Percentiles rank a stretch among this genome's conserved stretches.
These are phyloP conservation scores for Lepidurus arcticus DNA, from an alignment of 1,140 invertebrate species.

Conservation along the genomic window DNA sequence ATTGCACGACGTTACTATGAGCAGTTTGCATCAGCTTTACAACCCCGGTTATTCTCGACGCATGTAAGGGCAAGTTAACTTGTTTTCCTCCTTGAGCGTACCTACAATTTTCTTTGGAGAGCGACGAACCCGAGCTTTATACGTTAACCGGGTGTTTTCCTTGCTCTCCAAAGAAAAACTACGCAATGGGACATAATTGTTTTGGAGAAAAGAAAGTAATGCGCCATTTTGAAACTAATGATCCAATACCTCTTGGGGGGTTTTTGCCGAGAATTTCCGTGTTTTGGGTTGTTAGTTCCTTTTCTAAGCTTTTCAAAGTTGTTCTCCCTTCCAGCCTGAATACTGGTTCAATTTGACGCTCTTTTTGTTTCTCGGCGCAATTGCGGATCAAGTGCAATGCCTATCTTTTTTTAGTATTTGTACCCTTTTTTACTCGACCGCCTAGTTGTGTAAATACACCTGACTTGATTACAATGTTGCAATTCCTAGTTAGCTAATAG, in stretches of 20 bases:
- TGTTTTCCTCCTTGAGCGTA: conserved; percentile 2
- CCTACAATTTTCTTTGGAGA: neutral
- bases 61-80: conserved; percentile 54
- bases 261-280: neutral
- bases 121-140: neutral
- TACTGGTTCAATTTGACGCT: neutral
- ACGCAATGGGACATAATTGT: neutral
- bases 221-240: neutral
- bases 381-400: neutral
- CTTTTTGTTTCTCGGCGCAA: neutral
- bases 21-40: conserved; percentile 77
- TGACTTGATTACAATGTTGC: neutral
- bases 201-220: neutral
- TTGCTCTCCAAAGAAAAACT: conserved; percentile 13
- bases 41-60: conserved; percentile 75
- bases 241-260: neutral
- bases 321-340: neutral
- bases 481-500: neutral
- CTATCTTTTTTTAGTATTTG: neutral
- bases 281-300: neutral
- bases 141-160: neutral
- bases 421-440: neutral
- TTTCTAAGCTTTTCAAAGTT: neutral
- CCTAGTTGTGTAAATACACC: neutral
- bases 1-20: conserved; percentile 57